phyloP scores from a whole-genome alignment of 2,888 invertebrate species.

The Philereme vetulata region DNA sequence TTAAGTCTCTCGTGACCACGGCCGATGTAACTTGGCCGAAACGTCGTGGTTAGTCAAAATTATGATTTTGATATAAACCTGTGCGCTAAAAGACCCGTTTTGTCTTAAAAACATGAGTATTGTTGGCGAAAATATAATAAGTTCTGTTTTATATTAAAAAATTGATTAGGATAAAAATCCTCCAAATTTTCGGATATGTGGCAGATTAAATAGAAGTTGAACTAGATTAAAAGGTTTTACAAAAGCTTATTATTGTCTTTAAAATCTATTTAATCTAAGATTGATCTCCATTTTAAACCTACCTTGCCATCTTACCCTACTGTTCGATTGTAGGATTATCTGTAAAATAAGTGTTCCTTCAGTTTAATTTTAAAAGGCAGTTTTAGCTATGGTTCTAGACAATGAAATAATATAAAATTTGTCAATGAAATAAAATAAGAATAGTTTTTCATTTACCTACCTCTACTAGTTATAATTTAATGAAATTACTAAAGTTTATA shows the following conservation, averaged over 20 bases:
- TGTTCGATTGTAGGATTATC: conserved; percentile 14
- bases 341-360: conserved; percentile 39
- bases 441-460: conserved; percentile 35
- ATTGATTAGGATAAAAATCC: no score
- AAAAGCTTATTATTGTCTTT: conserved; percentile 4
- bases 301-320: conserved; percentile 2
- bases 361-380: conserved; percentile 40
- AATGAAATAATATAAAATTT: conserved; percentile 52
- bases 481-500: no score
- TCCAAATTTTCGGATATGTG: neutral
- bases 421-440: conserved; percentile 32
- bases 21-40: no score
- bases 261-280: conserved; percentile 3
- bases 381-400: conserved; percentile 49
- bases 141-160: no score
- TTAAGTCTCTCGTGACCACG: no score
- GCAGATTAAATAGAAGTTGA: neutral
- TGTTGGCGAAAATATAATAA: no score
- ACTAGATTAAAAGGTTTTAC: neutral
- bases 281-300: conserved; percentile 8
- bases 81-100: no score
- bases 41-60: no score
- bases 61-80: no score
- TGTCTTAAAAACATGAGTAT: no score
- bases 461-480: neutral